These are phyloP conservation scores for Grallaria varia DNA, from an alignment of 2,113 vertebrate species.

Conservation along the genomic window DNA sequence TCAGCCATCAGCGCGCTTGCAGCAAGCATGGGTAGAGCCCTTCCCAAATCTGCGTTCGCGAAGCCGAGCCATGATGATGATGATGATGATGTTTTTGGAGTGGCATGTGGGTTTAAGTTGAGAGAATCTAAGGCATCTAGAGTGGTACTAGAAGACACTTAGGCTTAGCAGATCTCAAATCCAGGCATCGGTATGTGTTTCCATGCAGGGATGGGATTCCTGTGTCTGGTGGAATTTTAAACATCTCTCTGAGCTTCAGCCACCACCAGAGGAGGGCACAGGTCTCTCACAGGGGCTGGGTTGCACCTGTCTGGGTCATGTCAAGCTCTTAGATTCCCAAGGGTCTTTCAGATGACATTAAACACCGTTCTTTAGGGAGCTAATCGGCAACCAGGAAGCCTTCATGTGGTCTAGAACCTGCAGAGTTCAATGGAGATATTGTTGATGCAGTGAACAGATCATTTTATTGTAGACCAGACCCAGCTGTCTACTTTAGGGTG, in stretches of 20 bases:
- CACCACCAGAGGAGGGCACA: background rate
- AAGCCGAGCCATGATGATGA: no score
- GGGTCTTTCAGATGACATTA: background rate
- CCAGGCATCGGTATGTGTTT: background rate
- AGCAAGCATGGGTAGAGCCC: no score
- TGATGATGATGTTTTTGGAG: background rate
- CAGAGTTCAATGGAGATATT: background rate
- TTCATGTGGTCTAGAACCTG: background rate
- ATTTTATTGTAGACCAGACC: background rate
- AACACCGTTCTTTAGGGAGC: background rate
- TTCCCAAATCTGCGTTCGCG: no score
- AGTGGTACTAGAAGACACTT: background rate
- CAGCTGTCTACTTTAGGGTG: background rate
- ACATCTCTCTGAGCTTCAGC: background rate
- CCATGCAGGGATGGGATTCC: background rate
- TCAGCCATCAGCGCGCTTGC: no score
- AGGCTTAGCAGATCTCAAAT: background rate
- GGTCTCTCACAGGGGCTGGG: background rate
- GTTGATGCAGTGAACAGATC: background rate
- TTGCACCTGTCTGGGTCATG: rapidly evolving
- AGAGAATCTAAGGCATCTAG: background rate
- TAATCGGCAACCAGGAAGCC: background rate
- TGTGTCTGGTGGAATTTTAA: background rate
- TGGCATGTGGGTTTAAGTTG: background rate
- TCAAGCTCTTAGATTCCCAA: background rate